These are phyloP conservation scores for Diplazon laetatorius DNA, from an alignment of 2,888 invertebrate species.

Conservation along the genomic window DNA sequence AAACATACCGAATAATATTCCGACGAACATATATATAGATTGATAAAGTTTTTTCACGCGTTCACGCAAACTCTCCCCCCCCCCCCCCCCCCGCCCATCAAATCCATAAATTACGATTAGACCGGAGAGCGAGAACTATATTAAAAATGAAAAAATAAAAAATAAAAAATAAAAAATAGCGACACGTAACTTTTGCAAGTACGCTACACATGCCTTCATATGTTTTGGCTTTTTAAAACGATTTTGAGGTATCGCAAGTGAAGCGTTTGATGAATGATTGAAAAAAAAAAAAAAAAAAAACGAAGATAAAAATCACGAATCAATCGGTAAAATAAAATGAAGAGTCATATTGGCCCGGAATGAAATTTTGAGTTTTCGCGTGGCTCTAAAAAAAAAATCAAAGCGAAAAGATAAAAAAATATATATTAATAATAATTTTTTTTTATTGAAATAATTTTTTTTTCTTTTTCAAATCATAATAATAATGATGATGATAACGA, in stretches of 20 bases:
- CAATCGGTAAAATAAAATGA: constrained; percentile 20
- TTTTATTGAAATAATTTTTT: no score
- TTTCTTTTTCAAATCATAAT: no score
- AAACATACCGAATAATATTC: constrained; percentile 43
- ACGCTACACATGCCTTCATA: constrained; percentile 79
- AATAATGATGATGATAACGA: not conserved
- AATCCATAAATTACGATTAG: constrained; percentile 48
- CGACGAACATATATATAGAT: no score
- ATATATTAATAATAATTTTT: not conserved
- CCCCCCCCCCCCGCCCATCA: constrained; percentile 52
- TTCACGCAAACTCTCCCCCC: constrained; percentile 56
- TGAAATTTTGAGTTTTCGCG: constrained; percentile 58
- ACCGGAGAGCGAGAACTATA: constrained; percentile 31
- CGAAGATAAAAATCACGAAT: constrained; percentile 22
- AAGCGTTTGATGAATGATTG: constrained; percentile 49
- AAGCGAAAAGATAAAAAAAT: not conserved
- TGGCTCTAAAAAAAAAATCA: constrained; percentile 53
- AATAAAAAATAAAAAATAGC: constrained; percentile 61
- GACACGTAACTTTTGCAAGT: constrained; percentile 47
- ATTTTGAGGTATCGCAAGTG: constrained; percentile 64
- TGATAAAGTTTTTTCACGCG: constrained; percentile 39
- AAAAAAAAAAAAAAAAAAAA: constrained; percentile 38
- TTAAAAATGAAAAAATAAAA: no score
- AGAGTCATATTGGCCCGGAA: constrained; percentile 59
- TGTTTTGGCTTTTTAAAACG: constrained; percentile 80